Evolutionary conservation across 1,140 invertebrate genomes (phyloP).

Genomic region (Scaptomyza pallida): DNA sequence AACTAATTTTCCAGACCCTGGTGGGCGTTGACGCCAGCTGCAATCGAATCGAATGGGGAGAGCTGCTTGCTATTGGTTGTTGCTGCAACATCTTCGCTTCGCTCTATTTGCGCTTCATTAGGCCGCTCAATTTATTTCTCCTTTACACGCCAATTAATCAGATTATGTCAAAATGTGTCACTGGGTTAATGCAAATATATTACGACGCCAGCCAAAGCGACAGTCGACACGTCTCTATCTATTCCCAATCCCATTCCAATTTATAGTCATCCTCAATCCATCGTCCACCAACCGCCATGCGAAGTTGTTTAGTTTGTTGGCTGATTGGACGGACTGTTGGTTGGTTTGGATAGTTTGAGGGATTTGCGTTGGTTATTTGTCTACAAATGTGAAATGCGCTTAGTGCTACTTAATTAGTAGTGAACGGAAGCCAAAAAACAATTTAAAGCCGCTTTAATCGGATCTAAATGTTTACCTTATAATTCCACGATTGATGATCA

Average conservation of each 20-base stretch:
- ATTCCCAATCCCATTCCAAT: slow-evolving; percentile 6
- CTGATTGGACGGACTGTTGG: not conserved
- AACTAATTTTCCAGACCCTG: slow-evolving; percentile 12
- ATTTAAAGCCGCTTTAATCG: slow-evolving; percentile 63
- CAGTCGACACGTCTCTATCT: slow-evolving; percentile 13
- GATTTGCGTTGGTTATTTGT: slow-evolving; percentile 38
- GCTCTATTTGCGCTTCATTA: slow-evolving; percentile 70
- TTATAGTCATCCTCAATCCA: slow-evolving; percentile 2
- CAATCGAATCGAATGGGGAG: not conserved
- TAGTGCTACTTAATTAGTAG: slow-evolving; percentile 70
- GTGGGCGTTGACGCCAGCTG: slow-evolving; percentile 33
- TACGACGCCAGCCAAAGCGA: slow-evolving; percentile 41
- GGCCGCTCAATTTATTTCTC: slow-evolving; percentile 71
- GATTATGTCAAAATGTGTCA: slow-evolving; percentile 81
- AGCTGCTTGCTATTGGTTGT: too few species aligned
- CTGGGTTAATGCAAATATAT: slow-evolving; percentile 82
- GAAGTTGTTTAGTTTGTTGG: slow-evolving; percentile 6
- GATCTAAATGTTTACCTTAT: slow-evolving; percentile 6
- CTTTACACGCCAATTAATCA: slow-evolving; percentile 79
- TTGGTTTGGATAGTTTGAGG: slow-evolving; percentile 28
- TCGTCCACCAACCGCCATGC: not conserved
- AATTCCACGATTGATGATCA: slow-evolving; percentile 18
- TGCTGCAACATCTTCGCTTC: slow-evolving; percentile 27
- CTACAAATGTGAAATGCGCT: slow-evolving; percentile 51
- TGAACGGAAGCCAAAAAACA: slow-evolving; percentile 52